phyloP scores from a whole-genome alignment of 2,113 vertebrate genomes.

The Sporophila hypoxantha region DNA sequence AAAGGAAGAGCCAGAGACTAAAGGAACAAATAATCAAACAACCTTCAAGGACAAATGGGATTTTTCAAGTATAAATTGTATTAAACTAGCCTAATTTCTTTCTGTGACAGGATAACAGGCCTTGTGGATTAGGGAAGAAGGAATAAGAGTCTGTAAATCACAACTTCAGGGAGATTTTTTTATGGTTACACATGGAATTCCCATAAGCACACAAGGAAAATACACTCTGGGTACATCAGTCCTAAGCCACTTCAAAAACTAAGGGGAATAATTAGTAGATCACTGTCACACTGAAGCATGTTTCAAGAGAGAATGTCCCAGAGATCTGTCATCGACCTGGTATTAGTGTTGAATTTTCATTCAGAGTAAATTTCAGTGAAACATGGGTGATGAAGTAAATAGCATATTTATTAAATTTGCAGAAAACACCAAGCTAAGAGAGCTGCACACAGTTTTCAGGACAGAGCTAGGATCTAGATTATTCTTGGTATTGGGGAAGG shows the following conservation, averaged over 20 bases:
- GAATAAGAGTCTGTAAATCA: not conserved
- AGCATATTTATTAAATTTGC: not conserved
- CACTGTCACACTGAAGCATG: not conserved
- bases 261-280: not conserved
- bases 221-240: not conserved
- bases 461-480: not conserved
- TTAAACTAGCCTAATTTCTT: slow-evolving; percentile 32
- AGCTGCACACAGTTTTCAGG: not conserved
- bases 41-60: slow-evolving; percentile 44
- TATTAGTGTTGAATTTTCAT: not conserved
- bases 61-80: slow-evolving; percentile 48
- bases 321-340: not conserved
- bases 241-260: not conserved
- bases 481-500: not conserved
- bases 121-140: not conserved
- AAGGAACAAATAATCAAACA: slow-evolving; percentile 31
- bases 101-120: slow-evolving; percentile 8
- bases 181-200: not conserved
- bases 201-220: not conserved
- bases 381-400: not conserved
- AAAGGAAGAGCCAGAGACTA: slow-evolving; percentile 5
- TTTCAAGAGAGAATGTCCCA: not conserved
- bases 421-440: not conserved
- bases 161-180: not conserved
- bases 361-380: not conserved